A percentile compares a stretch with the other conserved stretches of the same genome.
Conservation (phyloP, 2,888 invertebrate genomes). For the Trissolcus brochymenae region DNA sequence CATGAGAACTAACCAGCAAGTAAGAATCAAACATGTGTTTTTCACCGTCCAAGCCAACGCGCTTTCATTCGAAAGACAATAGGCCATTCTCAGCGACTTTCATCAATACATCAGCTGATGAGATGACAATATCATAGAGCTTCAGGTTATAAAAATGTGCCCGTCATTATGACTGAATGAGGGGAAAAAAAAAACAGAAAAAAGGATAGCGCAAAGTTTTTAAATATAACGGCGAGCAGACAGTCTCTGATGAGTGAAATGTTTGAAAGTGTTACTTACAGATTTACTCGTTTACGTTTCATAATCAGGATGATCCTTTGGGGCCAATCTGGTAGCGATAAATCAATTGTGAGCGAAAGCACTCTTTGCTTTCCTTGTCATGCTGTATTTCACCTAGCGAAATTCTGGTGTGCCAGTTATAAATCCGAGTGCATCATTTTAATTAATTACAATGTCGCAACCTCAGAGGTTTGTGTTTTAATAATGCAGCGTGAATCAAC, state of each 20-base stretch:
- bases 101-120: neutral
- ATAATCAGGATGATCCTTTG: constrained; percentile 33
- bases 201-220: no score
- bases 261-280: constrained; percentile 7
- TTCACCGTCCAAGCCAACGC: no score
- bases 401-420: constrained; percentile 3
- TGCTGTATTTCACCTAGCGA: constrained; percentile 1
- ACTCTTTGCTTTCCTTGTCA: constrained; percentile 8
- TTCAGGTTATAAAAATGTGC: no score
- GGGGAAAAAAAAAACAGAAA: no score
- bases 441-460: constrained; percentile 13
- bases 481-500: no score
- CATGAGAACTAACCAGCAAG: constrained; percentile 6
- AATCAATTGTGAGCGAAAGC: constrained; percentile 11
- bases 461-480: neutral
- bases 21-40: constrained; percentile 33
- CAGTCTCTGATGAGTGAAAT: neutral
- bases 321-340: constrained; percentile 17
- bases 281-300: constrained; percentile 22
- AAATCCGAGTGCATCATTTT: constrained; percentile 17
- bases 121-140: neutral
- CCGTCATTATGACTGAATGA: no score
- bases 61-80: constrained; percentile 12
- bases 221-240: neutral
- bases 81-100: no score